A percentile compares a stretch with the other conserved stretches of the same genome.
These are phyloP conservation scores for Tragelaphus scriptus DNA, from an alignment of 2,113 vertebrate genomes.

Conservation along the genomic window DNA sequence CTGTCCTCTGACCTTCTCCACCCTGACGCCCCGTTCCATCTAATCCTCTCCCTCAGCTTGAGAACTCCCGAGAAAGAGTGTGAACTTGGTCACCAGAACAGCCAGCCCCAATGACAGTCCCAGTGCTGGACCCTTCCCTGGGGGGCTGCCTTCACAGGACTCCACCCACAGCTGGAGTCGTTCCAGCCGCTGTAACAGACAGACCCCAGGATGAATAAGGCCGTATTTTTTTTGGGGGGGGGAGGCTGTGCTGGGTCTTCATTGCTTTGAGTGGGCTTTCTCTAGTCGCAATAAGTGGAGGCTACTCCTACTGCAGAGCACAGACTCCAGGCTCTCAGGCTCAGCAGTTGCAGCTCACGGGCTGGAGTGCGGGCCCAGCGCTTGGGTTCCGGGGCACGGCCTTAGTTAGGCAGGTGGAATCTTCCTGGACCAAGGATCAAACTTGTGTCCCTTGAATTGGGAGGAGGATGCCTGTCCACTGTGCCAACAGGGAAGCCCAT, in stretches of 20 bases:
- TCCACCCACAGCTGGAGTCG: fast-evolving
- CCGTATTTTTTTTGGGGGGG: not conserved
- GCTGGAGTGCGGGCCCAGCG: not conserved
- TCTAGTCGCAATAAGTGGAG: not conserved
- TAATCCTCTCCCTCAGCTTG: too few relatives aligned
- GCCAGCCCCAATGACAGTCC: fast-evolving
- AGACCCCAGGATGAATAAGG: fast-evolving
- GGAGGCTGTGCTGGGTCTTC: not conserved
- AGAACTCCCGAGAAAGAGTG: not conserved
- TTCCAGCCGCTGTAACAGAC: fast-evolving
- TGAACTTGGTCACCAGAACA: too few relatives aligned
- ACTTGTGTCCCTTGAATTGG: not conserved
- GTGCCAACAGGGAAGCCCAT: not conserved
- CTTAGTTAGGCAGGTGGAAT: not conserved
- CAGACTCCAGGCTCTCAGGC: not conserved
- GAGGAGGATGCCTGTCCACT: not conserved
- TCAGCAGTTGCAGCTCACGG: fast-evolving
- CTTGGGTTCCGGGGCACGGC: fast-evolving
- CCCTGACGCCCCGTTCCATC: too few relatives aligned
- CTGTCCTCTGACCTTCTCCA: too few relatives aligned
- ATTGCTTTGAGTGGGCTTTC: not conserved
- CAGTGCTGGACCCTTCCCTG: too few relatives aligned
- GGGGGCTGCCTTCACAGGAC: not conserved
- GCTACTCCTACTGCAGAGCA: fast-evolving
- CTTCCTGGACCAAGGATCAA: not conserved